Base-by-base conservation (phyloP, 2,113 vertebrate genomes). In the Accipiter cooperii region DNA sequence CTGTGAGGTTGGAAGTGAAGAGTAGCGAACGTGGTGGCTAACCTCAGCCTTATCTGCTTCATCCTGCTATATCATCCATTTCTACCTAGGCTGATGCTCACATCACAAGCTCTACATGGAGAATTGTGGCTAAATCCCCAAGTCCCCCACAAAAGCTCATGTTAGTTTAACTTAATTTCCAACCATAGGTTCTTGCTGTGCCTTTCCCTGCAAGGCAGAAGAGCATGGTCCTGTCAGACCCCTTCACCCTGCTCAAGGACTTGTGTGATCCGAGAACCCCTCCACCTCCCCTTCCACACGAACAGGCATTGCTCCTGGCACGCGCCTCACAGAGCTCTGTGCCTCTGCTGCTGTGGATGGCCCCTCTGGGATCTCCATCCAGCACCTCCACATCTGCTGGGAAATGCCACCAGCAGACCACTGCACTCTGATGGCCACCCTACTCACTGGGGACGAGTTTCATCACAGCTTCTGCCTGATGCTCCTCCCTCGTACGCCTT, bases 231-330 rank as follows among this genome's bases (percentile, higher is more conserved):
- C 54, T 40, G 2, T n/a, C 57, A 71, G 44, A 76, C 19, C 40
- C 42, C 40, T 81, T 86, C n/a, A 49, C 8, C 24, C 21, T 6
- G 3, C 34, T 74, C 36, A 40, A 61, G 24, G 36, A 61, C 31
- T 80, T 38, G 17, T 10, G 31, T 0, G 0, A 7, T 17, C 28
- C 22, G 46, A 25, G 24, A 34, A 80, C 17, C 10, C 18, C 57
- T 47, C 33, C n/a, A 25, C 6, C 8, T 31, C 20, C 20, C 47
- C 38, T 87, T 74, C 34, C 58, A 29, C 21, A 40, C 12, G 9
- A 69, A 21, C 2, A 73, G 49, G 38, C 0, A 8, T 21, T 15
- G 31, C 60, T 87, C n/a, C 38, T 79, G 69, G 36, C 31, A 58
- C 13, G 34, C 3, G 17, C 46, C 58, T 70, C 31, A 6, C 40